Percentiles rank a stretch among this genome's conserved stretches.
These are phyloP conservation scores for Anas platyrhynchos DNA, from an alignment of 2,113 vertebrate genomes.

Conservation along the genomic window DNA sequence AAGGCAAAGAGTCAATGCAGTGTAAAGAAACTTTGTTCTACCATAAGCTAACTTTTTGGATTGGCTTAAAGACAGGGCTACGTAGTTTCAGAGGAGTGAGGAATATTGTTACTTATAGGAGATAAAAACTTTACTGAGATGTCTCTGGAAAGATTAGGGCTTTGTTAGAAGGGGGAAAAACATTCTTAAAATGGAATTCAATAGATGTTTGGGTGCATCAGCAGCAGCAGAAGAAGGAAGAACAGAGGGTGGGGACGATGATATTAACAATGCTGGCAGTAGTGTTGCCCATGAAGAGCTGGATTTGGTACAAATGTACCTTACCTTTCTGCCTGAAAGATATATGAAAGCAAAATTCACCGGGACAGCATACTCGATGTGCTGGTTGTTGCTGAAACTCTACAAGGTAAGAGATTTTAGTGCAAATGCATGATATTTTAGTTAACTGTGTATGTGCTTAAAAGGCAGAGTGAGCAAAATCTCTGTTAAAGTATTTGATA, in stretches of 20 bases:
- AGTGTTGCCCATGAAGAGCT: not conserved
- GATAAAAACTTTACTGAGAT: constrained; percentile 25
- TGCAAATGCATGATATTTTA: not conserved
- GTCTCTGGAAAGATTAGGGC: not conserved
- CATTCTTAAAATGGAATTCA: constrained; percentile 46
- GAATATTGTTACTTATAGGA: not conserved
- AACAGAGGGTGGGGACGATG: not conserved
- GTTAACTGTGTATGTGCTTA: not conserved
- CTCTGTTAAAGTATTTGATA: not conserved
- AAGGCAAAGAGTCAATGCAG: constrained; percentile 52
- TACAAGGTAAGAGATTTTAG: constrained; percentile 77
- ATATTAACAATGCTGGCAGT: not conserved
- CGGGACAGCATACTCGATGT: constrained; percentile 66
- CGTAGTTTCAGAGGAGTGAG: not conserved
- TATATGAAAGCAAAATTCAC: constrained; percentile 68
- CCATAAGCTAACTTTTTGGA: not conserved
- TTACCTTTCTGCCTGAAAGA: constrained; percentile 65
- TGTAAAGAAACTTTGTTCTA: constrained; percentile 59
- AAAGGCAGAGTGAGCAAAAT: not conserved
- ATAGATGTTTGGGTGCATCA: constrained; percentile 22
- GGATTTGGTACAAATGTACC: constrained; percentile 55
- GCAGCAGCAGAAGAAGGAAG: constrained; percentile 18
- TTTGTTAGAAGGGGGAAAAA: not conserved
- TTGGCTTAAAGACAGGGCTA: constrained; percentile 36
- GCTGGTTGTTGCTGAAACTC: constrained; percentile 77